Evolutionary conservation across 2,113 vertebrate genomes (phyloP).

Genomic region (Sardina pilchardus): DNA sequence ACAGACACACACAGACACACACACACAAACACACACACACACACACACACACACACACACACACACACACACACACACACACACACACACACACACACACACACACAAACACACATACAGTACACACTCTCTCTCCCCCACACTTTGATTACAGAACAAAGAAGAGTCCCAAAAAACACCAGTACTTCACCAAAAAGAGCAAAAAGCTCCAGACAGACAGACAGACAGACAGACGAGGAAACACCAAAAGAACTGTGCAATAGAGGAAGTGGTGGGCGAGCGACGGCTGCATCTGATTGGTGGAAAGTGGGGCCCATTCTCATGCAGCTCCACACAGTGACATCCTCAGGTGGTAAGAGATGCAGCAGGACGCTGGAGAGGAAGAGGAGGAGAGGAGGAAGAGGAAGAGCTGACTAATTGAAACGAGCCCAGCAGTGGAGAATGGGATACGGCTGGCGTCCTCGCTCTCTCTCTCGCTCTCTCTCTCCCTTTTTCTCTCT

Average conservation of each 20-base stretch:
- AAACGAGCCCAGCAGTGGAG: slow-evolving; percentile 50
- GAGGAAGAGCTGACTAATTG: slow-evolving; percentile 47
- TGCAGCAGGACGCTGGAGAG: slow-evolving; percentile 30
- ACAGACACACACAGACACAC: background rate
- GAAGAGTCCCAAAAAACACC: too few relatives aligned
- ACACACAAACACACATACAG: too few relatives aligned
- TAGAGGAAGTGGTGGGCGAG: background rate
- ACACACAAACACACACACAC: background rate
- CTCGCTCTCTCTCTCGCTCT: background rate
- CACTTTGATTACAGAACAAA: background rate
- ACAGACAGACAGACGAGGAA: background rate
- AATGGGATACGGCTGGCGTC: slow-evolving; percentile 23
- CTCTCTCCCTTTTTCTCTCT: background rate
- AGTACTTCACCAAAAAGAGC: too few relatives aligned
- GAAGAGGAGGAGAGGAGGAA: too few relatives aligned
- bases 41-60: background rate
- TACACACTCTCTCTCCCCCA: background rate
- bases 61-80: background rate
- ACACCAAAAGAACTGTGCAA: background rate
- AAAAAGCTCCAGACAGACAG: too few relatives aligned
- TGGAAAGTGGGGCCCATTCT: slow-evolving; percentile 24
- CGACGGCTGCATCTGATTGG: slow-evolving; percentile 23
- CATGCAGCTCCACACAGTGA: slow-evolving; percentile 37
- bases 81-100: background rate
- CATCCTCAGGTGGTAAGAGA: slow-evolving; percentile 49